Base-by-base conservation (phyloP, 2,888 invertebrate species). In the Epistrophe eligans region DNA sequence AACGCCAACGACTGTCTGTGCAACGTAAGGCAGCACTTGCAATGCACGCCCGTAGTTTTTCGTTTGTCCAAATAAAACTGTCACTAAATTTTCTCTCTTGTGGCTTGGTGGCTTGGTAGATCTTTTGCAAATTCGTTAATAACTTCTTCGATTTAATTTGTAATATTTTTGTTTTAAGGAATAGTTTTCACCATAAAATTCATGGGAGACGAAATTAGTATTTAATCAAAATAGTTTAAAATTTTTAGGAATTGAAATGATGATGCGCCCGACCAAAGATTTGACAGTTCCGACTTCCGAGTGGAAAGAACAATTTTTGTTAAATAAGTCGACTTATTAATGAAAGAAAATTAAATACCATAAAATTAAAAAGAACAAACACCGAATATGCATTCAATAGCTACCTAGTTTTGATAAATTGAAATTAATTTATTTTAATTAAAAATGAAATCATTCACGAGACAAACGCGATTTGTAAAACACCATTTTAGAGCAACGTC, bases 1-100 rank as follows among this genome's bases (percentile, higher is more conserved):
- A 82, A 83, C 87, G 87, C 87, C 79, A 83, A 55, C 76, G 83
- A 87, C 71, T 76, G 76, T 83, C 74, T 11, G 8, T 2, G 6
- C 15, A 35, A 5, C 1, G 10, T 6, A 60, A 74, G 64, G 8
- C 0, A 13, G 4, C 83, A 87, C 87, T 87, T 76, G 43, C 48
- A 50, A 66, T 13, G 11, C 35, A 67, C 87, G 52, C 24, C 87
- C 60, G 83, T 87, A 82, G 77, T 64, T 87, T 87, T 87, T 79
- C 83, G 70, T 40, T 72, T 32, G 8, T 43, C 5, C 77, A 77
- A 82, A 79, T 82, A 70, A 81, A 81, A 73, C 73, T 77, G 13
- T 43, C 48, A 48, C 48, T 62, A 73, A 77, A 72, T 52, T 57
- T 40, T 70, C 19, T 62, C 11, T 64, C 35, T 62, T 52, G 32